Evolutionary conservation across 2,113 vertebrate genomes (phyloP).

Genomic region (Callaeas wilsoni): DNA sequence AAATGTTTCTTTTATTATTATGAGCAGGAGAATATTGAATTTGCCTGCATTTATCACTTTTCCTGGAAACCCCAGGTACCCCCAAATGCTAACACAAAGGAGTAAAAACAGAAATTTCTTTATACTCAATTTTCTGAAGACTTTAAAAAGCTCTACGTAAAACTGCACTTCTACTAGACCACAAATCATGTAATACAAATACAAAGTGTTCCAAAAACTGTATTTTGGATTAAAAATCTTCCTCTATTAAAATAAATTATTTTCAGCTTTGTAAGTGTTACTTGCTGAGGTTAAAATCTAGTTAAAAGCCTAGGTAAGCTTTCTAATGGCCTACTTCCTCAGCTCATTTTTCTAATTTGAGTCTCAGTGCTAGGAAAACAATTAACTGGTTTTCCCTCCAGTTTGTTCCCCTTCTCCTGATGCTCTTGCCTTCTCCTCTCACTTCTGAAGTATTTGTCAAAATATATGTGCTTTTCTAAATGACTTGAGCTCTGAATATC

Average conservation of each 20-base stretch:
- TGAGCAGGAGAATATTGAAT: neutral
- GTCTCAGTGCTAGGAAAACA: neutral
- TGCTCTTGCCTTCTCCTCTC: neutral
- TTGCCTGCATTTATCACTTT: neutral
- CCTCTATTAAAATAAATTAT: neutral
- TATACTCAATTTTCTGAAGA: neutral
- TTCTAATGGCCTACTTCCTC: neutral
- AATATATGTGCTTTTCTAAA: slow-evolving; percentile 8
- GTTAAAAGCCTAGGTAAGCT: neutral
- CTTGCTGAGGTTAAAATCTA: neutral
- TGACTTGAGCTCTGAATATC: neutral
- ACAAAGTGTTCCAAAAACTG: neutral
- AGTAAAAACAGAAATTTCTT: neutral
- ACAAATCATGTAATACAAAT: neutral
- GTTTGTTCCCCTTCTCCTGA: neutral
- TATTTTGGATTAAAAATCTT: neutral
- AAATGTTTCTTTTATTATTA: neutral
- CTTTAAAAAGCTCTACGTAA: neutral
- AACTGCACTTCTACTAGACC: neutral
- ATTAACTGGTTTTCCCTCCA: neutral
- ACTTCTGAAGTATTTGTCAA: neutral
- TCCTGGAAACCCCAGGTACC: neutral
- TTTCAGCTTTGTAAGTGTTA: neutral
- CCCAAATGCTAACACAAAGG: neutral
- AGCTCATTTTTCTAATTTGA: neutral